These are phyloP conservation scores for Alligator sinensis DNA, from an alignment of 2,113 vertebrate genomes.

Conservation along the genomic window DNA sequence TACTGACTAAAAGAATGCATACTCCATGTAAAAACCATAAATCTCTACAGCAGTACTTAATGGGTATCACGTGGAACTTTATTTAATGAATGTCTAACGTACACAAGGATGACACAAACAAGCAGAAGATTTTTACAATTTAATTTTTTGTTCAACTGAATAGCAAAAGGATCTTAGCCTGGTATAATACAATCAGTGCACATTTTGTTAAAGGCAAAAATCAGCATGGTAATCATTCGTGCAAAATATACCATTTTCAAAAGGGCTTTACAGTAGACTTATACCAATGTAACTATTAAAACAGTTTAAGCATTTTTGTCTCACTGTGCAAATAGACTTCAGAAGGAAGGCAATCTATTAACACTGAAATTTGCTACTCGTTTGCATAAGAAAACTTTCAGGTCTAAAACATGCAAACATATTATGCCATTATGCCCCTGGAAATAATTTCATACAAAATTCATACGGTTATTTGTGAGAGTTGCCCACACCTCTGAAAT, in stretches of 20 bases:
- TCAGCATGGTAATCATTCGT: neutral
- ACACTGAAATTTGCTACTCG: neutral
- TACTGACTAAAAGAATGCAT: constrained; percentile 6
- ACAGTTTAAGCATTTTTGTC: constrained; percentile 8
- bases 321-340: neutral
- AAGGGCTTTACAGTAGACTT: neutral
- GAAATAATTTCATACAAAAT: neutral
- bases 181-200: neutral
- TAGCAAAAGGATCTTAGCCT: neutral
- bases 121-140: neutral
- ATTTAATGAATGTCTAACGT: neutral
- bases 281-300: neutral
- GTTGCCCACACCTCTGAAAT: neutral
- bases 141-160: constrained; percentile 25
- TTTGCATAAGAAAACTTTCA: neutral
- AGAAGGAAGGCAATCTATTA: neutral
- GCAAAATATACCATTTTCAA: neutral
- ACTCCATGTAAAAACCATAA: neutral
- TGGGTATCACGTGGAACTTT: neutral
- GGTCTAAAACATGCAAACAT: neutral
- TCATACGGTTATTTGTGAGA: neutral
- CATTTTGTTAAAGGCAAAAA: neutral
- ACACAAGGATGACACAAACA: neutral
- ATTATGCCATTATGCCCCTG: neutral
- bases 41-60: neutral